These are phyloP conservation scores for Buteo buteo DNA, from an alignment of 2,113 vertebrate species.

Conservation along the genomic window DNA sequence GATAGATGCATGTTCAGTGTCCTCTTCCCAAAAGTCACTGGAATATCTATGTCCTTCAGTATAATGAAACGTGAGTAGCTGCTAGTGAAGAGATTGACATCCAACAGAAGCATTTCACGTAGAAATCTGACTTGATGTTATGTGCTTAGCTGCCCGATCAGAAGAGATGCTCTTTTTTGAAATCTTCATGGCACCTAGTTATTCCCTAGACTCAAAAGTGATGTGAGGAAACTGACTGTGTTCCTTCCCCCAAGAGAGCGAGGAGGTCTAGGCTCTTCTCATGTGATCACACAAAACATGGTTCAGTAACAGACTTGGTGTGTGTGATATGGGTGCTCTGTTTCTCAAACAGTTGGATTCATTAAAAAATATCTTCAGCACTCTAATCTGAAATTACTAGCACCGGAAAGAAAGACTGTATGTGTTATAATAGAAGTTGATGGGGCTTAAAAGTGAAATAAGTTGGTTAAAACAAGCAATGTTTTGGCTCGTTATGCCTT, in stretches of 20 bases:
- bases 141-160: not conserved
- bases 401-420: not conserved
- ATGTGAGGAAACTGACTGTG: not conserved
- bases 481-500: not conserved
- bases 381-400: not conserved
- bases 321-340: not conserved
- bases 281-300: fast-evolving
- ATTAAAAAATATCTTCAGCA: not conserved
- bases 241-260: not conserved
- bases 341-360: not conserved
- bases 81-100: not conserved
- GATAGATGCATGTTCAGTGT: not conserved
- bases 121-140: not conserved
- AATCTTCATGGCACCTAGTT: not conserved
- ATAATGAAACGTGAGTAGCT: not conserved
- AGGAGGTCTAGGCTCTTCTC: not conserved
- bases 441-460: not conserved
- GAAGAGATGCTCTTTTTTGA: not conserved
- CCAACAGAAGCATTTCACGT: not conserved
- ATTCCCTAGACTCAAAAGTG: not conserved
- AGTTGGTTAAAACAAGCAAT: not conserved
- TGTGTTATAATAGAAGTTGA: not conserved
- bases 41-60: not conserved
- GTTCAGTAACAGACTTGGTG: not conserved
- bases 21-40: not conserved